A percentile compares a stretch with the other conserved stretches of the same genome.
Conservation (phyloP, 2,797 vertebrate species). For the Neopelma chrysocephalum region DNA sequence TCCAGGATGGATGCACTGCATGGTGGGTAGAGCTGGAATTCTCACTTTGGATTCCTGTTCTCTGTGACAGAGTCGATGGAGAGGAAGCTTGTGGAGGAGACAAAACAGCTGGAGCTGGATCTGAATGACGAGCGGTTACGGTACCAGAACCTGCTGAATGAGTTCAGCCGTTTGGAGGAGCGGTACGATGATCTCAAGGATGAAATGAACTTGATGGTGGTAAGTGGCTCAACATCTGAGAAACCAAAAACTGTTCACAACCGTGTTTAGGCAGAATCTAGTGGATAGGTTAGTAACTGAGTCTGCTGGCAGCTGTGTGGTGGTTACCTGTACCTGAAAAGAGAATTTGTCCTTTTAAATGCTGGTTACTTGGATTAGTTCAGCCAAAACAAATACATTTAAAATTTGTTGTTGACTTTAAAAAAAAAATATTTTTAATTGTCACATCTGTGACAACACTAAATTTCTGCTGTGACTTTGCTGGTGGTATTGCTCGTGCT, state of each 20-base stretch:
- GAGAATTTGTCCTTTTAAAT: not conserved
- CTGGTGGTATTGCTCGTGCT: not conserved
- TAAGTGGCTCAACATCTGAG: constrained; percentile 62
- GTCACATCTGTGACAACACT: not conserved
- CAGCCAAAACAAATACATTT: not conserved
- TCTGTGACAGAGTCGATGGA: constrained; percentile 87
- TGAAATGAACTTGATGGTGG: constrained; percentile 84
- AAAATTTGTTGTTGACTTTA: not conserved
- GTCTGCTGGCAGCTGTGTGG: not conserved
- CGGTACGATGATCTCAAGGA: constrained; percentile 96
- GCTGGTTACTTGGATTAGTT: not conserved
- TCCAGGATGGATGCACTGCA: not conserved
- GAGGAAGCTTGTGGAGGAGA: constrained; percentile 87
- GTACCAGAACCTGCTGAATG: constrained; percentile 96
- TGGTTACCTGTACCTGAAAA: not conserved
- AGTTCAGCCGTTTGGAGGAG: constrained; percentile 94
- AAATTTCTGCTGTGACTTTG: not conserved
- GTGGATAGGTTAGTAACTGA: not conserved
- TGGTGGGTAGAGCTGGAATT: not conserved
- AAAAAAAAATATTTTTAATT: not conserved
- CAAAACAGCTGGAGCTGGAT: constrained; percentile 91
- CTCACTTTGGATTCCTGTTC: not conserved
- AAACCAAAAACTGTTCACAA: not conserved
- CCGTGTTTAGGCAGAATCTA: not conserved
- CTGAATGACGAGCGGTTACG: constrained; percentile 94